Evolutionary conservation across 2,113 vertebrate species (phyloP).

Genomic region (Sander vitreus): DNA sequence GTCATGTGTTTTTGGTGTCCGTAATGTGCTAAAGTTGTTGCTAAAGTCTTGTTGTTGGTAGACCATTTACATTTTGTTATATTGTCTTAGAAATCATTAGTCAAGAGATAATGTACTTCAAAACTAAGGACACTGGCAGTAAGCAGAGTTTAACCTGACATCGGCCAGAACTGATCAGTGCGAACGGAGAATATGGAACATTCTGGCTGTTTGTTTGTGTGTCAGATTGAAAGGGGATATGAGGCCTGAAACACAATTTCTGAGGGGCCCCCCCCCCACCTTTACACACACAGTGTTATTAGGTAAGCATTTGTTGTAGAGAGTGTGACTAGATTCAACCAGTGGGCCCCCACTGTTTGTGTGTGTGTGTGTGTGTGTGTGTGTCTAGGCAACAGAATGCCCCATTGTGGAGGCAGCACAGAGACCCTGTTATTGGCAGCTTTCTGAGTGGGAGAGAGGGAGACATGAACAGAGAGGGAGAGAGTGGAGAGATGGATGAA

Average conservation of each 20-base stretch:
- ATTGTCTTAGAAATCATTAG: neutral
- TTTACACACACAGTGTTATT: constrained; percentile 39
- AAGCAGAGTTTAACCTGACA: neutral
- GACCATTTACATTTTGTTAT: neutral
- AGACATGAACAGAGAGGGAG: constrained; percentile 17
- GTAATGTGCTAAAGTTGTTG: neutral
- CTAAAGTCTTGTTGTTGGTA: neutral
- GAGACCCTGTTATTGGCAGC: constrained; percentile 78
- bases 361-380: constrained; percentile 5
- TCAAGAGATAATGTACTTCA: neutral
- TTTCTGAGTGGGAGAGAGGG: constrained; percentile 62
- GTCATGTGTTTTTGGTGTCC: constrained; percentile 1
- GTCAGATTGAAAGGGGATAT: constrained; percentile 34
- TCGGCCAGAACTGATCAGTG: neutral
- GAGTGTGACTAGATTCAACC: constrained; percentile 43
- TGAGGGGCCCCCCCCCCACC: neutral
- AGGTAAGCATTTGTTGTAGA: constrained; percentile 55
- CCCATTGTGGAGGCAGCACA: constrained; percentile 79
- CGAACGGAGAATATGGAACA: neutral
- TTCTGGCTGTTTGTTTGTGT: constrained; percentile 6
- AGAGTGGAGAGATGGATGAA: constrained; percentile 39
- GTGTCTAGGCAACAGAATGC: constrained; percentile 72
- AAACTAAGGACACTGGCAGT: neutral
- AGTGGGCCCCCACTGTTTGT: constrained; percentile 28
- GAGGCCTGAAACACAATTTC: constrained; percentile 31